These are phyloP conservation scores for Muscidifurax raptorellus DNA, from an alignment of 1,140 invertebrate species.

Conservation along the genomic window DNA sequence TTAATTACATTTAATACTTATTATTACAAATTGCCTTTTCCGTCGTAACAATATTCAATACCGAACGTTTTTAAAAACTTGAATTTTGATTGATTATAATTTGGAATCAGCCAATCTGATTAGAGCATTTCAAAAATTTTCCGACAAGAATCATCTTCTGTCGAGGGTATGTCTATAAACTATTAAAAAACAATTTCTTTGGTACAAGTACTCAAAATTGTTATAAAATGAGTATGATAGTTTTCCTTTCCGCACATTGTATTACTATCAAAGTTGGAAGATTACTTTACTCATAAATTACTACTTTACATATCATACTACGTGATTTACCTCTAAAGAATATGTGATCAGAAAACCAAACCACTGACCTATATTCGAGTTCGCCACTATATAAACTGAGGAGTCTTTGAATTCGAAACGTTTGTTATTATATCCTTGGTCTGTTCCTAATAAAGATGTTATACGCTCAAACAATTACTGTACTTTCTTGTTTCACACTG, in stretches of 20 bases:
- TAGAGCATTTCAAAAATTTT: no score
- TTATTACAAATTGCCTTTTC: no score
- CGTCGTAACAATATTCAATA: no score
- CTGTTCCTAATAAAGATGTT: not conserved
- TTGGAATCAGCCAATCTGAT: no score
- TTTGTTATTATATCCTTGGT: not conserved
- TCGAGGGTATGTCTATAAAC: no score
- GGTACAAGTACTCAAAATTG: not conserved
- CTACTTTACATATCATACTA: slow-evolving; percentile 40
- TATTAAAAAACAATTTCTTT: no score
- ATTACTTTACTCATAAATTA: slow-evolving; percentile 8
- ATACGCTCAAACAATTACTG: not conserved
- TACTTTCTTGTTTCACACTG: not conserved
- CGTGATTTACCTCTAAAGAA: slow-evolving; percentile 12
- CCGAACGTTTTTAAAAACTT: no score
- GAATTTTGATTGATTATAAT: no score
- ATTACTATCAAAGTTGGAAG: not conserved
- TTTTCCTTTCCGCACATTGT: not conserved
- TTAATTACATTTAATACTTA: no score
- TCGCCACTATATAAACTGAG: not conserved
- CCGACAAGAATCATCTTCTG: no score
- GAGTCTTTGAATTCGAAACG: not conserved
- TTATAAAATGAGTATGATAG: not conserved
- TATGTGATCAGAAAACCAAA: slow-evolving; percentile 21
- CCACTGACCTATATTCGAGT: slow-evolving; percentile 1